Evolutionary conservation across 35 echinoderm and acorn worm genomes (phyloP).

Genomic region (Amphiura filiformis): DNA sequence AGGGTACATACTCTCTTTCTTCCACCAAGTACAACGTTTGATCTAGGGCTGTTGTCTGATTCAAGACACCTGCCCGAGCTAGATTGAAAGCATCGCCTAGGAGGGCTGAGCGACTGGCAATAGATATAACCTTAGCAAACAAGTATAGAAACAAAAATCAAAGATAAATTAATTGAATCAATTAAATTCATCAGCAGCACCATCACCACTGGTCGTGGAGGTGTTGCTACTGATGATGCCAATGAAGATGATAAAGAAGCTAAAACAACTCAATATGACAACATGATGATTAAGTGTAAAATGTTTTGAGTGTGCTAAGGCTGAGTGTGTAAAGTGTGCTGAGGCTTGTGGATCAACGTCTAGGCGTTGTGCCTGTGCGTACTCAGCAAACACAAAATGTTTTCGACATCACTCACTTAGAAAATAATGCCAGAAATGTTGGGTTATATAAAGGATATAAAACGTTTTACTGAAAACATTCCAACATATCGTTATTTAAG

Average conservation of each 20-base stretch:
- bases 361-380: too few relatives aligned
- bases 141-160: background rate
- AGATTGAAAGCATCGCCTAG: constrained; percentile 81
- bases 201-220: background rate
- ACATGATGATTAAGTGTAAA: background rate
- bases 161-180: background rate
- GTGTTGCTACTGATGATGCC: background rate
- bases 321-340: too few relatives aligned
- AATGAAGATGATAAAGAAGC: background rate
- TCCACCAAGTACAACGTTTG: constrained; percentile 63
- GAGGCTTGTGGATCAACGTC: too few relatives aligned
- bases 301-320: too few relatives aligned
- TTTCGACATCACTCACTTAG: too few relatives aligned
- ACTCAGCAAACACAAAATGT: too few relatives aligned
- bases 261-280: background rate
- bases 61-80: constrained; percentile 37
- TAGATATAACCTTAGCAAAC: constrained; percentile 43
- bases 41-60: constrained; percentile 45
- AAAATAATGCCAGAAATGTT: too few relatives aligned
- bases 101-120: constrained; percentile 51
- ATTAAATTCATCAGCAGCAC: background rate
- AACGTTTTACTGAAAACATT: too few relatives aligned
- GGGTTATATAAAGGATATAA: too few relatives aligned
- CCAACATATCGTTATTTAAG: too few relatives aligned
- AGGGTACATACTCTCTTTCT: constrained; percentile 81